These are phyloP conservation scores for Arctopsyche grandis DNA, from an alignment of 1,140 invertebrate species.

Conservation along the genomic window DNA sequence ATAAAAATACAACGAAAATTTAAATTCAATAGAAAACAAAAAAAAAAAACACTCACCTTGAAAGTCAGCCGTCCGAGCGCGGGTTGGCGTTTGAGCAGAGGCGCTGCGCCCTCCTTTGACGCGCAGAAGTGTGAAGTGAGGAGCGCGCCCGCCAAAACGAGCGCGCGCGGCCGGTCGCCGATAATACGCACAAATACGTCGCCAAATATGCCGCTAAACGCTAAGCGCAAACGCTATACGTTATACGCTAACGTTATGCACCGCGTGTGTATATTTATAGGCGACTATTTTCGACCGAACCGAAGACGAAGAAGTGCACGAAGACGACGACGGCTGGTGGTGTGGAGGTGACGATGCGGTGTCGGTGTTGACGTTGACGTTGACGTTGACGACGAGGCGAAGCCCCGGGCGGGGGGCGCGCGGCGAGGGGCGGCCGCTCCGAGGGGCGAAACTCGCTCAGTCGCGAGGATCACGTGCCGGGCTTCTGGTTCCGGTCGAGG, in stretches of 20 bases:
- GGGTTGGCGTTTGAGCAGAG: too few species aligned
- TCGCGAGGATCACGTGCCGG: too few species aligned
- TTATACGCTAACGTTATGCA: too few species aligned
- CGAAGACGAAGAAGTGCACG: not conserved
- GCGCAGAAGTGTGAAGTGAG: not conserved
- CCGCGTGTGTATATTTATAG: slow-evolving; percentile 21
- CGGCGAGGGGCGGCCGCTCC: slow-evolving; percentile 31
- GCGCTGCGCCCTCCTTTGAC: too few species aligned
- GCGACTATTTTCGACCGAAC: slow-evolving; percentile 23
- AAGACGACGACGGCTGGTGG: too few species aligned
- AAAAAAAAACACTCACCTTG: too few species aligned
- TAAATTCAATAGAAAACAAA: too few species aligned
- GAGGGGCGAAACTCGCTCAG: slow-evolving; percentile 39
- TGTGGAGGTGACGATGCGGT: too few species aligned
- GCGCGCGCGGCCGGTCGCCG: slow-evolving; percentile 12
- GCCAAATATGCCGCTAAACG: slow-evolving; percentile 8
- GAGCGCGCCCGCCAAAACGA: slow-evolving; percentile 10
- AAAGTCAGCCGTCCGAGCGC: too few species aligned
- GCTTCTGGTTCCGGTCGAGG: slow-evolving; percentile 20
- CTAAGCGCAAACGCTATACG: too few species aligned
- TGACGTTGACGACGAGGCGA: slow-evolving; percentile 23
- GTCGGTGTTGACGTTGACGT: too few species aligned
- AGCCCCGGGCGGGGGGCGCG: slow-evolving; percentile 5
- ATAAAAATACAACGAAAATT: too few species aligned
- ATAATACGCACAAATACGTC: not conserved